Evolutionary conservation across 2,888 invertebrate species (phyloP).

Genomic region (Autographa gamma): DNA sequence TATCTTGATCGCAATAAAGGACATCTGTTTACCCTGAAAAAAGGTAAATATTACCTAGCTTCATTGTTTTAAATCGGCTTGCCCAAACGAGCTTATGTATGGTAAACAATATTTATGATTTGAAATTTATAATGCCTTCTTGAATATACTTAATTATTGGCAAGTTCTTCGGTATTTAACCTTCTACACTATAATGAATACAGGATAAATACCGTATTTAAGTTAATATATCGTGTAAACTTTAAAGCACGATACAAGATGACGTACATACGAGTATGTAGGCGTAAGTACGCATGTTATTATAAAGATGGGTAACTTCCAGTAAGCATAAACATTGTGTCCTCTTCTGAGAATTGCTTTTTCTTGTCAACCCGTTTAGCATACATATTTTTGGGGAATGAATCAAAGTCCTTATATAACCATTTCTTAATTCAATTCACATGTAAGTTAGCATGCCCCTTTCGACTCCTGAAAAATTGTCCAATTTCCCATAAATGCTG

Average conservation of each 20-base stretch:
- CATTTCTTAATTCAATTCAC: background rate
- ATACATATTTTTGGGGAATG: background rate
- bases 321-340: background rate
- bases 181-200: background rate
- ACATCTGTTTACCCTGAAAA: too few relatives aligned
- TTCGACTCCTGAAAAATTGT: background rate
- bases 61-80: too few relatives aligned
- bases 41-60: too few relatives aligned
- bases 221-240: background rate
- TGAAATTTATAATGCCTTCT: too few relatives aligned
- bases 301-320: too few relatives aligned
- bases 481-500: background rate
- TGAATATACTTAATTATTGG: background rate
- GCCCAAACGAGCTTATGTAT: too few relatives aligned
- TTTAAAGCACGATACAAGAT: background rate
- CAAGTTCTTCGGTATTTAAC: background rate
- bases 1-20: too few relatives aligned
- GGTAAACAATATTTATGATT: too few relatives aligned
- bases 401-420: background rate
- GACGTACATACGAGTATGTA: background rate
- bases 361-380: background rate
- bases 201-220: background rate
- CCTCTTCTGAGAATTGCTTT: background rate
- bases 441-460: background rate
- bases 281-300: background rate